Evolutionary conservation across 53 echinoderm and acorn worm species (phyloP).

Genomic region (Actinopyga echinites): DNA sequence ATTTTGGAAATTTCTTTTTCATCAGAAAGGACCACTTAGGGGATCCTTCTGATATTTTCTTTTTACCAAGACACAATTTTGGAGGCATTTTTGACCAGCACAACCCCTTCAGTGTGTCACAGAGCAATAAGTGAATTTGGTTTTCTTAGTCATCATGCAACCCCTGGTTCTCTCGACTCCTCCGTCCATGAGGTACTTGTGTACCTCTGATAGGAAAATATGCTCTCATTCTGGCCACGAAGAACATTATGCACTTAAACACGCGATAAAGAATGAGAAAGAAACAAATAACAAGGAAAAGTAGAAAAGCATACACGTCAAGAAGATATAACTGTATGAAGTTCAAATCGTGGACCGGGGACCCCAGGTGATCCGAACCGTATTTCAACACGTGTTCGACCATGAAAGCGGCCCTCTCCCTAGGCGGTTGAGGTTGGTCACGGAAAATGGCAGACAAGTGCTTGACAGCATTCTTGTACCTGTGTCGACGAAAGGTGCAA

Average conservation of each 20-base stretch:
- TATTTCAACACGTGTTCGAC: constrained; percentile 28
- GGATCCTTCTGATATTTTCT: too few relatives aligned
- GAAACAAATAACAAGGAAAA: background rate
- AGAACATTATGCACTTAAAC: background rate
- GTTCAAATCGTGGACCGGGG: constrained; percentile 5
- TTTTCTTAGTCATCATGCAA: too few relatives aligned
- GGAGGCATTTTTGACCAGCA: too few relatives aligned
- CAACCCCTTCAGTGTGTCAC: too few relatives aligned
- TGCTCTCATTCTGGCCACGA: background rate
- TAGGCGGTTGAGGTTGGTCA: constrained; percentile 18
- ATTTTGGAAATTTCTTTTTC: too few relatives aligned
- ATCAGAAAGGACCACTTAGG: too few relatives aligned
- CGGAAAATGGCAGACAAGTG: constrained; percentile 26
- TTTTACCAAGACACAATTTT: too few relatives aligned
- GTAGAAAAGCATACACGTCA: constrained; percentile 2
- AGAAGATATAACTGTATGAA: constrained; percentile 6
- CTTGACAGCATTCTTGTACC: background rate
- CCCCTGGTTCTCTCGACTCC: too few relatives aligned
- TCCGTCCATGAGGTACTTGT: too few relatives aligned
- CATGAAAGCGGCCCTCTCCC: constrained; percentile 27
- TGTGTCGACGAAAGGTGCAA: background rate
- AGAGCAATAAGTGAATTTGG: too few relatives aligned
- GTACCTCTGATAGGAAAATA: too few relatives aligned
- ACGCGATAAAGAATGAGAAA: background rate
- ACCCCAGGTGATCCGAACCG: constrained; percentile 16